These are phyloP conservation scores for Seira musarum DNA, from an alignment of 2,888 invertebrate species.

Conservation along the genomic window DNA sequence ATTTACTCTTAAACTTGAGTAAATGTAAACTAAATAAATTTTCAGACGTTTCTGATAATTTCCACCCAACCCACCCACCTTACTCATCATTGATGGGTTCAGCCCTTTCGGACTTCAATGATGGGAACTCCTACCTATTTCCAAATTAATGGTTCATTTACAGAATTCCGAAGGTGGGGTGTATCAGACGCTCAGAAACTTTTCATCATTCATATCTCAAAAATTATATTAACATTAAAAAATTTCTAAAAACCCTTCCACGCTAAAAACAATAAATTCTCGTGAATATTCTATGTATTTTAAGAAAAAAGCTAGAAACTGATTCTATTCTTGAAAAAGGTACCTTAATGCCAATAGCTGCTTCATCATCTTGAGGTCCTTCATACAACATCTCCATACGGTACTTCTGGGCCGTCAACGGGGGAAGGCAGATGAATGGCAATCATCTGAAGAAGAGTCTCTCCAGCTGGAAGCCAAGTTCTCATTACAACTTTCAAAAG, in stretches of 20 bases:
- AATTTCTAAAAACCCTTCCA: neutral
- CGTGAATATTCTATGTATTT: no score
- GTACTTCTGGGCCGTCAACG: slow-evolving; percentile 98
- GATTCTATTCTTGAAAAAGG: no score
- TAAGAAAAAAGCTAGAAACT: no score
- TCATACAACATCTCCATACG: slow-evolving; percentile 99
- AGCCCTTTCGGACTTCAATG: slow-evolving; percentile 67
- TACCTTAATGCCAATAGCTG: slow-evolving; percentile 89
- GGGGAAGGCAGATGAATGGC: slow-evolving; percentile 99
- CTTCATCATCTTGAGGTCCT: slow-evolving; percentile 97
- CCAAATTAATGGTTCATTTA: slow-evolving; percentile 30
- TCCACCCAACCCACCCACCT: slow-evolving; percentile 46
- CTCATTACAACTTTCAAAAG: slow-evolving; percentile 98
- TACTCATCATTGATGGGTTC: slow-evolving; percentile 64
- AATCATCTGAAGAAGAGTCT: slow-evolving; percentile 99
- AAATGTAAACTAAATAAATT: no score
- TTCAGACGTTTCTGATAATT: slow-evolving; percentile 64
- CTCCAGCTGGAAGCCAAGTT: slow-evolving; percentile 99
- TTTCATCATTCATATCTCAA: slow-evolving; percentile 59
- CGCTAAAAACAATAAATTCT: neutral
- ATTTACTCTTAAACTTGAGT: no score
- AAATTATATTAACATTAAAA: neutral
- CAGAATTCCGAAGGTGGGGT: slow-evolving; percentile 47
- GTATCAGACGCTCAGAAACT: slow-evolving; percentile 61
- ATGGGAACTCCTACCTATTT: slow-evolving; percentile 53